Conservation (phyloP, 2,113 vertebrate species). For the Hyperoodon ampullatus region DNA sequence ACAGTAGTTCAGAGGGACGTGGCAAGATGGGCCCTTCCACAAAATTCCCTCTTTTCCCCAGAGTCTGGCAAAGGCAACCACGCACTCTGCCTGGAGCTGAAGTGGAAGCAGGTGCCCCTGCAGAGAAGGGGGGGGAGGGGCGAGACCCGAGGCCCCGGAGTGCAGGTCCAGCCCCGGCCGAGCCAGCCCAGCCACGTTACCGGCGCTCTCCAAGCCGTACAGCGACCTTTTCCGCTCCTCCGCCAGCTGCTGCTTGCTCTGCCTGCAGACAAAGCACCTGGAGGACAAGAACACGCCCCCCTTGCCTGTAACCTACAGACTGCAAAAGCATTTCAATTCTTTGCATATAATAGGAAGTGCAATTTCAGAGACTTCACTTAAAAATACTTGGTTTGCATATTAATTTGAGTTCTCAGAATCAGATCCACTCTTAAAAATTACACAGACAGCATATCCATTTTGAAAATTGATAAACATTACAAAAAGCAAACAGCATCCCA, state of each 20-base stretch:
- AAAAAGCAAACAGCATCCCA: neutral
- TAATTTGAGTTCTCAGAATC: neutral
- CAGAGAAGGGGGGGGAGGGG: too few relatives aligned
- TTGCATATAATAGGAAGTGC: fast-evolving
- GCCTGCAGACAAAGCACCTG: conserved; percentile 86
- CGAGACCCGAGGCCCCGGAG: neutral
- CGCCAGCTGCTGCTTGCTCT: conserved; percentile 82
- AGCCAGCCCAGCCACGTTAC: neutral
- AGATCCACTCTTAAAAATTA: neutral
- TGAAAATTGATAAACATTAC: neutral
- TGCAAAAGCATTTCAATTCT: fast-evolving
- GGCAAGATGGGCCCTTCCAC: fast-evolving
- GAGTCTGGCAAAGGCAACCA: fast-evolving
- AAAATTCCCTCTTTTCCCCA: fast-evolving
- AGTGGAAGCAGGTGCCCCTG: fast-evolving
- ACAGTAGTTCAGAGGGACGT: fast-evolving
- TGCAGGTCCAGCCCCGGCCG: too few relatives aligned
- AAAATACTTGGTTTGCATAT: too few relatives aligned
- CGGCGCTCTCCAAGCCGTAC: conserved; percentile 61
- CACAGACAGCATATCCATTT: neutral
- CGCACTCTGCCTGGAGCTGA: fast-evolving
- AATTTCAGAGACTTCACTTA: fast-evolving
- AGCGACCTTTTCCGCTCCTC: conserved; percentile 73
- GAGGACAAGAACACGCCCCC: neutral
- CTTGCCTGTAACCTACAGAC: fast-evolving